Conservation (phyloP, 2,113 vertebrate species). For the Cynoglossus semilaevis region DNA sequence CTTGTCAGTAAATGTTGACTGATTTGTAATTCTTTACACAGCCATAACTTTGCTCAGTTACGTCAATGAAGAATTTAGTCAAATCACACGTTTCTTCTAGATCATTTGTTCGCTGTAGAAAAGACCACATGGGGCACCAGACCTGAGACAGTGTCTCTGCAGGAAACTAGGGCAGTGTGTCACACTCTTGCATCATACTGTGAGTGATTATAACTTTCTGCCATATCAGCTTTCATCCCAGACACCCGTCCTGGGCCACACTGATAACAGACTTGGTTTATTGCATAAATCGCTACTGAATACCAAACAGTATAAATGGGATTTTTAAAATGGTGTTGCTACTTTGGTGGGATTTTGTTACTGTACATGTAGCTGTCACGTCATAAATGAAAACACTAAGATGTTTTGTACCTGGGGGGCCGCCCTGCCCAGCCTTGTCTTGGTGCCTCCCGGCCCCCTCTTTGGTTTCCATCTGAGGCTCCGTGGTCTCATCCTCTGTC, state of each 20-base stretch:
- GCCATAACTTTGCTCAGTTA: no score
- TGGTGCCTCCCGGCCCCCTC: conserved; percentile 77
- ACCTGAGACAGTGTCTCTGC: conserved; percentile 46
- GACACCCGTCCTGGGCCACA: conserved; percentile 3
- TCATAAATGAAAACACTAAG: not conserved
- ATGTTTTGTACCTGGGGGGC: conserved; percentile 79
- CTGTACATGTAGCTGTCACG: not conserved
- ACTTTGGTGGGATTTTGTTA: not conserved
- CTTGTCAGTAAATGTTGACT: no score
- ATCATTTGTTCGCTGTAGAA: conserved; percentile 5
- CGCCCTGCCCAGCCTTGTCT: conserved; percentile 78
- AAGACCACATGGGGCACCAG: conserved; percentile 12
- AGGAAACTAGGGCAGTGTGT: conserved; percentile 66
- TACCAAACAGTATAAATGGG: conserved; percentile 34
- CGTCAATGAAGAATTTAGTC: no score
- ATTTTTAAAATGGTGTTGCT: conserved; percentile 33
- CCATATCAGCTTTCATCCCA: conserved; percentile 39
- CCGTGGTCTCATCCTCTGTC: conserved; percentile 93
- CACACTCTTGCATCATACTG: conserved; percentile 47
- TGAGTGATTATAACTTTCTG: conserved; percentile 38
- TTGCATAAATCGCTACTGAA: no score
- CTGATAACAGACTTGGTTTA: conserved; percentile 35
- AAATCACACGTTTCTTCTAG: no score
- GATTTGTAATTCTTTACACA: no score
- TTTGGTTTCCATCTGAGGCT: conserved; percentile 85